These are phyloP conservation scores for Microtus oregoni DNA, from an alignment of 2,113 vertebrate genomes.

Conservation along the genomic window DNA sequence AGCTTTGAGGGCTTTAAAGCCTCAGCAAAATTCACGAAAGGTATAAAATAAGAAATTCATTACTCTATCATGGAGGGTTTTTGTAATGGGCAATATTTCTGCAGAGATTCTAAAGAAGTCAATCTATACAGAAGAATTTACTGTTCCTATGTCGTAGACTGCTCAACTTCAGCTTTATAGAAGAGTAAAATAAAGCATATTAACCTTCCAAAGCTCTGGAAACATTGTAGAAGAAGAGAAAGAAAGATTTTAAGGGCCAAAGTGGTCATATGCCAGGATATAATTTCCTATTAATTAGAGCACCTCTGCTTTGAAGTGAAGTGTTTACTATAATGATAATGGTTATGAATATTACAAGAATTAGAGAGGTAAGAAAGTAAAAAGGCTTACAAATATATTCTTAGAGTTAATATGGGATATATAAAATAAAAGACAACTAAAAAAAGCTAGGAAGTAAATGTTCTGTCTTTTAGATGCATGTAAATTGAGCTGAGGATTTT, in stretches of 20 bases:
- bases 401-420: not conserved
- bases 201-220: not conserved
- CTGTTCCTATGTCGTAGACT: not conserved
- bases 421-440: not conserved
- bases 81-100: not conserved
- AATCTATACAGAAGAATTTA: not conserved
- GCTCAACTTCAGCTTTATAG: not conserved
- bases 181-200: not conserved
- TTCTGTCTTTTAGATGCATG: no score
- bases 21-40: not conserved
- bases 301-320: not conserved
- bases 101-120: no score
- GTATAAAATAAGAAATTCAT: not conserved
- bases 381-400: not conserved
- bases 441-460: not conserved
- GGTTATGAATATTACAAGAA: not conserved
- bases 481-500: not conserved
- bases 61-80: not conserved
- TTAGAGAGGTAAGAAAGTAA: not conserved
- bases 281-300: not conserved
- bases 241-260: no score
- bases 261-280: accelerated
- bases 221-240: not conserved
- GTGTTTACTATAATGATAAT: not conserved
- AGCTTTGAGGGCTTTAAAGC: not conserved